Conservation (phyloP, 2,797 vertebrate species). For the Trichosurus vulpecula region DNA sequence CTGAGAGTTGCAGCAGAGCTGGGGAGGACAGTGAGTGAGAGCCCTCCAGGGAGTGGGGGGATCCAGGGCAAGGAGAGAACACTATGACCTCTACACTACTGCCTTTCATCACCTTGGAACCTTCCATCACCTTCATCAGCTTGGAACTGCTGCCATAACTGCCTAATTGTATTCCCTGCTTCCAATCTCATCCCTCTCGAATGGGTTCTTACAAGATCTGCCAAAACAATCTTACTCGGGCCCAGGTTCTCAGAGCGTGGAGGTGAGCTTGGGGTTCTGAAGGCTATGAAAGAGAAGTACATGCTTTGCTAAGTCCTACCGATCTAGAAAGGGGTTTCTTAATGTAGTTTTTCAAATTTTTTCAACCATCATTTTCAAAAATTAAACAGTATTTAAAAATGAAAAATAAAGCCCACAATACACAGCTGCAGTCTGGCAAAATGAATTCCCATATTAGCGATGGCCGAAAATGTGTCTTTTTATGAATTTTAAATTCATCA, state of each 20-base stretch:
- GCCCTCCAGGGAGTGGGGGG: not conserved
- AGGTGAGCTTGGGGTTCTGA: not conserved
- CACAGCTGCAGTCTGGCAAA: not conserved
- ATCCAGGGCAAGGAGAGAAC: not conserved
- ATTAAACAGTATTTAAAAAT: not conserved
- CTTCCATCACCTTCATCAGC: too few species aligned
- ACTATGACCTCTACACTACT: not conserved
- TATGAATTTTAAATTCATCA: not conserved
- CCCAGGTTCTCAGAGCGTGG: not conserved
- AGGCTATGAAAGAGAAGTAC: not conserved
- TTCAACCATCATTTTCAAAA: not conserved
- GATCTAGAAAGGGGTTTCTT: not conserved
- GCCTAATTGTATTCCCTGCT: not conserved
- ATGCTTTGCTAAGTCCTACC: not conserved
- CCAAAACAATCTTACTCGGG: not conserved
- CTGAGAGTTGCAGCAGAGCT: not conserved
- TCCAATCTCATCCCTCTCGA: not conserved
- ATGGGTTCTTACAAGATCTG: not conserved
- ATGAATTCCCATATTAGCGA: not conserved
- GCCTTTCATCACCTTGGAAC: not conserved
- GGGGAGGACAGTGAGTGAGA: not conserved
- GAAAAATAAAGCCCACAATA: not conserved
- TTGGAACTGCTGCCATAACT: not conserved
- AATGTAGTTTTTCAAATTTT: not conserved
- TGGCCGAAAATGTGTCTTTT: not conserved